Base-by-base conservation (phyloP, 2,888 invertebrate species). In the Eupithecia vulgata region DNA sequence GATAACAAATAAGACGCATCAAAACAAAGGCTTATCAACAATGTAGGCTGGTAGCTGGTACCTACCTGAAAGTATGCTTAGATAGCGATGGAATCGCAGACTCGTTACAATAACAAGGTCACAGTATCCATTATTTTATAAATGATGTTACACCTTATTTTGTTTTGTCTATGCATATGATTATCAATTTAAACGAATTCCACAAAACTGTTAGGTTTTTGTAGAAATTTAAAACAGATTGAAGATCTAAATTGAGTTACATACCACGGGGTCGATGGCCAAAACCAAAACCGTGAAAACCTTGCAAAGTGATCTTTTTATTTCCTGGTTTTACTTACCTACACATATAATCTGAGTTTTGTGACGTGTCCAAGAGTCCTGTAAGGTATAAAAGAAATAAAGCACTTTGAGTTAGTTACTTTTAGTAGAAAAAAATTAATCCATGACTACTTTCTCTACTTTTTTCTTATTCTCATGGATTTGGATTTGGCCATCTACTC, bases 61-160 rank as follows among this genome's bases (percentile, higher is more conserved):
- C 30, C 37, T 37, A 35, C 35, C 37, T 65, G 25, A 25, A 65
- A 12, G 35, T 62, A 62, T 42, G 40, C 65, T 40, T 40, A 40
- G 65, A 65, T 65, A 65, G 34, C 67, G n/a, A 34, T 45, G 6
- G 17, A 45, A 65, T 13, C 25, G 25, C 40, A 25, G 65, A 25
- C 65, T 40, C 40, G 12, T 40, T 65, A 65, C 64, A 37, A 40
- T 21, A 64, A 40, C 25, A 37, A 65, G 40, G 40, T 64, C 40
- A 65, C 40, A 6, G 15, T 40, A 40, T 65, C 25, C 40, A 65
- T 65, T 42, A 12, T 42, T 65, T 42, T 40, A 65, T 64, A 65
- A 65, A 42, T 64, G 64, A 40, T 52, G n/a, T 6, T 21, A 52
- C 21, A 21, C 10, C n/a, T 21, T 8, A 8, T 48, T 48, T 48